These are phyloP conservation scores for Bruchidius siliquastri DNA, from an alignment of 2,888 invertebrate species.

Conservation along the genomic window DNA sequence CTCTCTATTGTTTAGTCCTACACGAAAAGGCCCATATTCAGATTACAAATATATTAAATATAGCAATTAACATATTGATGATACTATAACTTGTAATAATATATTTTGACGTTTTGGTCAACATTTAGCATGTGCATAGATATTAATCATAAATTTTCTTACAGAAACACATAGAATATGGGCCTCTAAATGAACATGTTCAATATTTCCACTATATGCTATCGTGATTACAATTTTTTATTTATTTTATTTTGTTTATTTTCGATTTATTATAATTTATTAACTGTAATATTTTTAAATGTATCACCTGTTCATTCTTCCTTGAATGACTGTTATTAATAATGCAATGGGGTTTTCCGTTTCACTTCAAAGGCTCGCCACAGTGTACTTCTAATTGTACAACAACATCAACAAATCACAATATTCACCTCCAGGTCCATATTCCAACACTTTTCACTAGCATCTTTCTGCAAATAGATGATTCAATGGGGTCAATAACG, in stretches of 20 bases:
- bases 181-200: conserved; percentile 28
- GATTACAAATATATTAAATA: conserved; percentile 40
- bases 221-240: neutral
- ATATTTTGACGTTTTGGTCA: conserved; percentile 45
- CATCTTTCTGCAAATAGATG: too few species aligned
- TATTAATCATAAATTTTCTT: conserved; percentile 22
- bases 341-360: conserved; percentile 1
- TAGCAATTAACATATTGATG: conserved; percentile 7
- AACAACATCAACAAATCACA: neutral
- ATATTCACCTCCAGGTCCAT: neutral
- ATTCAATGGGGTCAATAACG: too few species aligned
- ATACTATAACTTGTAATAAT: conserved; percentile 38
- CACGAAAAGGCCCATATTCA: conserved; percentile 50
- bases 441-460: neutral
- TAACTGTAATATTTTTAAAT: too few species aligned
- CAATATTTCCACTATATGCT: neutral
- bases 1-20: neutral
- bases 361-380: neutral
- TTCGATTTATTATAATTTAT: too few species aligned
- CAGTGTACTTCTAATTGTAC: neutral
- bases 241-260: neutral
- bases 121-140: conserved; percentile 28
- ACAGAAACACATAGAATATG: conserved; percentile 42
- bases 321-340: neutral
- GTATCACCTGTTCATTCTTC: neutral